Evolutionary conservation across 53 echinoderm and acorn worm species (phyloP).

Genomic region (Patiria pectinifera): DNA sequence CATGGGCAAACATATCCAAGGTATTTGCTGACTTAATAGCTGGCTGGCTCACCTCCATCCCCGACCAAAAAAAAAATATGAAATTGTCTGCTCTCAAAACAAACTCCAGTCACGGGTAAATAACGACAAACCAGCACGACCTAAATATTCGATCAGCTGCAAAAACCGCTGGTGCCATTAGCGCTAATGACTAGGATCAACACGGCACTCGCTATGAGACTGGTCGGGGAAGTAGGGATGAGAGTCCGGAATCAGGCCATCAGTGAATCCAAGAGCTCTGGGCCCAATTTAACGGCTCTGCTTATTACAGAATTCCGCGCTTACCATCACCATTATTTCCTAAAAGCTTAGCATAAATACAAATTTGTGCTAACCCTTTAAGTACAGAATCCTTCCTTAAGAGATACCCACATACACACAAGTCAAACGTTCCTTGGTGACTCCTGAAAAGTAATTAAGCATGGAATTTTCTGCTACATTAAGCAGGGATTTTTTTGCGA

Average conservation of each 20-base stretch:
- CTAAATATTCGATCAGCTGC: conserved; percentile 53
- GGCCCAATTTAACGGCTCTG: not conserved
- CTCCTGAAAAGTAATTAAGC: no score
- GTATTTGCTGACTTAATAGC: not conserved
- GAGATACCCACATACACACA: no score
- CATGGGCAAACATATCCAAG: not conserved
- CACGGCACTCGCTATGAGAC: not conserved
- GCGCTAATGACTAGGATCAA: conserved; percentile 45
- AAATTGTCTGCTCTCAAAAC: conserved; percentile 33
- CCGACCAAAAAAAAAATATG: not conserved
- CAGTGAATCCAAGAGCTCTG: not conserved
- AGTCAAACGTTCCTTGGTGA: no score
- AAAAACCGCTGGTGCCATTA: conserved; percentile 13
- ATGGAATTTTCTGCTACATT: no score
- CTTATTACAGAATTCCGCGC: not conserved
- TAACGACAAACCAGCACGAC: conserved; percentile 4
- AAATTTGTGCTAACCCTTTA: no score
- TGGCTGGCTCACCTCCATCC: not conserved
- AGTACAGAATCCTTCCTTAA: no score
- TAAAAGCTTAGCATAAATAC: no score
- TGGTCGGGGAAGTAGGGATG: not conserved
- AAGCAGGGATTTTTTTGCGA: no score
- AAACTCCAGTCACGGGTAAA: conserved; percentile 24
- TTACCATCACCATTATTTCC: not conserved
- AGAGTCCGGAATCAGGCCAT: not conserved